A percentile compares a stretch with the other conserved stretches of the same genome.
Conservation (phyloP, 2,113 vertebrate species). For the Siphamia tubifer region DNA sequence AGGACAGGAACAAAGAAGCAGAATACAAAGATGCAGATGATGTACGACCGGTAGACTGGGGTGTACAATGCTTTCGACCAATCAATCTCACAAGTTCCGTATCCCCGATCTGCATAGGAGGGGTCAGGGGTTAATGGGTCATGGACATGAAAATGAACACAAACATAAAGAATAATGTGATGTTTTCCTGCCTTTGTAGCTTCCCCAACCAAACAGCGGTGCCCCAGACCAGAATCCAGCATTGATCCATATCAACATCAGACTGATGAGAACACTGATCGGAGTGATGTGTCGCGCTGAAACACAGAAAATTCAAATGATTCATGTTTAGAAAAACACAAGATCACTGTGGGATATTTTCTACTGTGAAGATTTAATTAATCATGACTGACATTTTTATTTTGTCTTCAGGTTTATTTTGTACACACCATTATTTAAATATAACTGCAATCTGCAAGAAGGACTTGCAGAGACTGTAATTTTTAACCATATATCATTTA, state of each 20-base stretch:
- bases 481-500: too few relatives aligned
- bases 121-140: neutral
- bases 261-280: constrained; percentile 68
- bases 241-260: constrained; percentile 81
- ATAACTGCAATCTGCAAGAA: too few relatives aligned
- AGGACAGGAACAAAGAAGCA: constrained; percentile 81
- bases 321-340: too few relatives aligned
- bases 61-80: constrained; percentile 86
- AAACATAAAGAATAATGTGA: neutral
- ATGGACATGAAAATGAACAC: neutral
- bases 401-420: too few relatives aligned
- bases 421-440: too few relatives aligned
- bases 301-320: neutral
- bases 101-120: constrained; percentile 76
- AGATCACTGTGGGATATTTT: too few relatives aligned
- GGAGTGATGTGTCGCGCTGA: constrained; percentile 80
- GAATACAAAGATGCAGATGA: constrained; percentile 78
- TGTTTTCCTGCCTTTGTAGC: constrained; percentile 81
- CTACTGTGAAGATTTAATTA: too few relatives aligned
- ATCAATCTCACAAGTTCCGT: constrained; percentile 84
- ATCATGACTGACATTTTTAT: too few relatives aligned
- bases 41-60: constrained; percentile 79
- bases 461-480: too few relatives aligned
- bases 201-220: constrained; percentile 86
- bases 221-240: constrained; percentile 86